Conservation (phyloP, 1,140 invertebrate genomes). For the Aculops lycopersici region DNA sequence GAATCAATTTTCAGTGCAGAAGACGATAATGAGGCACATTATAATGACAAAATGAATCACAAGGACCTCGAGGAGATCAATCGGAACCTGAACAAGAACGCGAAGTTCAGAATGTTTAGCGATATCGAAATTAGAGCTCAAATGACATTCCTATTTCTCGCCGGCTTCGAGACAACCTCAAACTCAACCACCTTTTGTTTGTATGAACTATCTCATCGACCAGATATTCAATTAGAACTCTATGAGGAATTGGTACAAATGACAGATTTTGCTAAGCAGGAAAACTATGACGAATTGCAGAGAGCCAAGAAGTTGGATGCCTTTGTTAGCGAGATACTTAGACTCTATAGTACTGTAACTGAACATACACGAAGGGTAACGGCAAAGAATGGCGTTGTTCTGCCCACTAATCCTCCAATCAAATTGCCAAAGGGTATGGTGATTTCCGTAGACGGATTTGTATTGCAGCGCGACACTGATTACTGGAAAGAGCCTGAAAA, state of each 20-base stretch:
- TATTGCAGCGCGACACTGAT: background rate
- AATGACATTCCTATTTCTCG: constrained; percentile 2
- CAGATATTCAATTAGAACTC: constrained; percentile 17
- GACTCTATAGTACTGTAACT: background rate
- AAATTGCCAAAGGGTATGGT: background rate
- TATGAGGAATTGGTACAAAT: constrained; percentile 1
- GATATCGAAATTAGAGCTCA: too few species aligned
- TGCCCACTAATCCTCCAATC: background rate
- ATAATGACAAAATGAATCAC: too few species aligned
- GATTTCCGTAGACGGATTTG: background rate
- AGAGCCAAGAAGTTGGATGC: background rate
- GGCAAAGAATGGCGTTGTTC: background rate
- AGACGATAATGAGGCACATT: too few species aligned
- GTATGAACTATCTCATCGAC: constrained; percentile 19
- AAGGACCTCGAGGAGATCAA: too few species aligned
- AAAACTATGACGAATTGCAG: background rate
- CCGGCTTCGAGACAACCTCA: constrained; percentile 19
- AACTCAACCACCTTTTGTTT: constrained; percentile 17
- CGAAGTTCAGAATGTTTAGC: too few species aligned
- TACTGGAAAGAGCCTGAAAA: background rate
- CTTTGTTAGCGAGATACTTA: background rate
- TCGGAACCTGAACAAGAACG: too few species aligned
- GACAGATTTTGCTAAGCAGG: background rate
- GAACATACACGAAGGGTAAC: background rate
- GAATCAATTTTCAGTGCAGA: too few species aligned